Conservation (phyloP, 2,888 invertebrate species). For the Eupithecia pulchellata region DNA sequence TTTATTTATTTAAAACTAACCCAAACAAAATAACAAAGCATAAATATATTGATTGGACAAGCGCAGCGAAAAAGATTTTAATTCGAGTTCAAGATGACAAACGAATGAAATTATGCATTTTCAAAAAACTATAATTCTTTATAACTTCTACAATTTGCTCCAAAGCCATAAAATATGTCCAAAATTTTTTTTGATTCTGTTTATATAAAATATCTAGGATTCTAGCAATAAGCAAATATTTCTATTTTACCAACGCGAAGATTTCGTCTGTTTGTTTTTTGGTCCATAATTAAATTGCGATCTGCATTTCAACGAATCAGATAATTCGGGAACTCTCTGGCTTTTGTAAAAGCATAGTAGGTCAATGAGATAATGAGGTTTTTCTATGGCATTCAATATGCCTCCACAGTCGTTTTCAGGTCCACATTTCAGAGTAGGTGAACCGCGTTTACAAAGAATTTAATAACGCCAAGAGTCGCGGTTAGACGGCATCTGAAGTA, state of each 20-base stretch:
- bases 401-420: conserved; percentile 13
- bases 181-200: too few relatives aligned
- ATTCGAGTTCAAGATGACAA: too few relatives aligned
- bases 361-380: conserved; percentile 30
- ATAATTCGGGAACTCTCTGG: conserved; percentile 14
- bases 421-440: conserved; percentile 40
- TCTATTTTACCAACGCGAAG: not conserved
- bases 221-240: too few relatives aligned
- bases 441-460: conserved; percentile 52
- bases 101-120: too few relatives aligned
- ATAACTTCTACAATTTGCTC: too few relatives aligned
- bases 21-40: too few relatives aligned
- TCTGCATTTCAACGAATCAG: conserved; percentile 2
- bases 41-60: too few relatives aligned
- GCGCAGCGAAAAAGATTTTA: too few relatives aligned
- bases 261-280: not conserved
- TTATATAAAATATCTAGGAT: too few relatives aligned
- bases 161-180: too few relatives aligned
- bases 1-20: too few relatives aligned
- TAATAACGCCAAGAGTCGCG: conserved; percentile 53
- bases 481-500: conserved; percentile 49
- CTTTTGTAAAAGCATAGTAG: conserved; percentile 26
- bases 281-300: not conserved
- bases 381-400: conserved; percentile 14
- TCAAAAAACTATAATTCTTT: too few relatives aligned